Conservation (phyloP, 2,888 invertebrate genomes). For the Pyralis farinalis region DNA sequence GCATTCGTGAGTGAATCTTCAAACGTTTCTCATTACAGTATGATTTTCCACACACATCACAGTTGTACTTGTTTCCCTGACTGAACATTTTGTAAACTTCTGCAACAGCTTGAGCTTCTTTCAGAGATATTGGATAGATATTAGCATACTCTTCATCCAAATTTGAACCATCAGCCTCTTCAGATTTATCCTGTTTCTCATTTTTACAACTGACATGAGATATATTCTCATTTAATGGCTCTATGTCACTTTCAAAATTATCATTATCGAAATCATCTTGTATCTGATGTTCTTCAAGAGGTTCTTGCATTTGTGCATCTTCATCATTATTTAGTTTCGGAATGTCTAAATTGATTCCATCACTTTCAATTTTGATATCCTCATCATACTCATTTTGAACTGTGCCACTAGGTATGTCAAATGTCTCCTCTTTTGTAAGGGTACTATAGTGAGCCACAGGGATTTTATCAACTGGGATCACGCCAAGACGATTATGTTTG, state of each 20-base stretch:
- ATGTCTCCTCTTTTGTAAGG: slow-evolving; percentile 35
- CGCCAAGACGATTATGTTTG: slow-evolving; percentile 33
- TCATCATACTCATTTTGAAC: slow-evolving; percentile 13
- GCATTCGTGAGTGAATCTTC: slow-evolving; percentile 55
- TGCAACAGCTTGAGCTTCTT: slow-evolving; percentile 56
- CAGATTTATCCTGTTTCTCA: slow-evolving; percentile 13
- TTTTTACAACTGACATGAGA: slow-evolving; percentile 13
- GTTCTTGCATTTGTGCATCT: slow-evolving; percentile 20
- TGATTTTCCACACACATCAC: slow-evolving; percentile 47
- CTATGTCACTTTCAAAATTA: slow-evolving; percentile 21
- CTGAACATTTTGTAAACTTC: slow-evolving; percentile 54
- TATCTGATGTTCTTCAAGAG: slow-evolving; percentile 23
- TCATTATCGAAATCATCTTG: slow-evolving; percentile 20
- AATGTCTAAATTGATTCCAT: not conserved
- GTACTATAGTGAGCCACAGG: slow-evolving; percentile 47
- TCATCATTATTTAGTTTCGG: slow-evolving; percentile 10
- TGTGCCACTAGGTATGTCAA: slow-evolving; percentile 24
- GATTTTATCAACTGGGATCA: slow-evolving; percentile 28
- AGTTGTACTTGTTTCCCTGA: slow-evolving; percentile 42
- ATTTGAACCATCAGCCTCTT: slow-evolving; percentile 44
- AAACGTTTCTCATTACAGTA: slow-evolving; percentile 45
- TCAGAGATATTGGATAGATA: slow-evolving; percentile 50
- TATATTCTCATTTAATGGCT: slow-evolving; percentile 9
- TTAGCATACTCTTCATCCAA: slow-evolving; percentile 61
- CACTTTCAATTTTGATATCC: slow-evolving; percentile 21